phyloP scores from a whole-genome alignment of 2,888 invertebrate genomes.

The Papilio elwesi region DNA sequence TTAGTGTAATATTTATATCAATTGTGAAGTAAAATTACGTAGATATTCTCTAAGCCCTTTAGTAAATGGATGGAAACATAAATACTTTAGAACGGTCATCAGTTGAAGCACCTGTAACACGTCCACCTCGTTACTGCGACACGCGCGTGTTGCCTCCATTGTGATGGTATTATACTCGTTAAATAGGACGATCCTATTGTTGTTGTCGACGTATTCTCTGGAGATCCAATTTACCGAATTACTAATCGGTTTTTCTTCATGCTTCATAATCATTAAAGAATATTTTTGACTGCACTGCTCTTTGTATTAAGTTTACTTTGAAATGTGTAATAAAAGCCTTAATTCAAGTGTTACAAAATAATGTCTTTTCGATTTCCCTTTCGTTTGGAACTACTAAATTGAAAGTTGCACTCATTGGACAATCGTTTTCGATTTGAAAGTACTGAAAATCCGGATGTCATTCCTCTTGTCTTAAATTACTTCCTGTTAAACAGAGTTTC shows the following conservation, averaged over 20 bases:
- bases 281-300: not conserved
- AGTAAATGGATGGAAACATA: not conserved
- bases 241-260: not conserved
- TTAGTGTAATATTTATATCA: not conserved
- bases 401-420: slow-evolving; percentile 24
- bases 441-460: slow-evolving; percentile 17
- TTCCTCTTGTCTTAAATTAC: slow-evolving; percentile 17
- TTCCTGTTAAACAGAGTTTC: not conserved
- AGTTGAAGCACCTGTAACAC: slow-evolving; percentile 21
- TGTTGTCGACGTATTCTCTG: not conserved
- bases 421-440: slow-evolving; percentile 28
- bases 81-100: slow-evolving; percentile 9
- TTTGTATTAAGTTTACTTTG: too few relatives aligned
- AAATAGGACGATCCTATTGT: slow-evolving; percentile 26
- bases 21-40: too few relatives aligned
- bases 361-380: not conserved
- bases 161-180: slow-evolving; percentile 28
- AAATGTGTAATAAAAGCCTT: too few relatives aligned
- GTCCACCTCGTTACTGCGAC: slow-evolving; percentile 23
- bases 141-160: slow-evolving; percentile 20
- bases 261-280: not conserved
- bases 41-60: too few relatives aligned
- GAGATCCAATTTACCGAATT: slow-evolving; percentile 7
- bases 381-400: not conserved
- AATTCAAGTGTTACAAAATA: not conserved